Evolutionary conservation across 1,140 invertebrate genomes (phyloP), one percentile per base, ranked within the genome.

Genomic region (Steinernema feltiae): DNA sequence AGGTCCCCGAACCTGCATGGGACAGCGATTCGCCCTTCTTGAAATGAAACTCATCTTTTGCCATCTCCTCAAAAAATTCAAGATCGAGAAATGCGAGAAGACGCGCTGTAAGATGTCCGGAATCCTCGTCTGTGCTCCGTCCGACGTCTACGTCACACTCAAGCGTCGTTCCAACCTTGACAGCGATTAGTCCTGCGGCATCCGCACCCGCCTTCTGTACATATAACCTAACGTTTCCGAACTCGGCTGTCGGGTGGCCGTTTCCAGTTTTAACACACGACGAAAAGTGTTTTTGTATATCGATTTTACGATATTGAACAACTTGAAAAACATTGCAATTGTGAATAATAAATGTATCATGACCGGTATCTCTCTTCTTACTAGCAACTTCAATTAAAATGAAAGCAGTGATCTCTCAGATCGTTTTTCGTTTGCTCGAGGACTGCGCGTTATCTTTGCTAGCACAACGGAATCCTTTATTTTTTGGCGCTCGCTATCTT

Each of bases 1-100:
- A 15, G 88, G 88, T 18, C 88, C 88, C 1, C 77, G 88, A 63
- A 85, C 85, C 46, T 89, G 88, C 79, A 86, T 88, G 1, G 88
- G 88, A 12, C 82, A 87, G 32, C 79, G 87, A n/a, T 85, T 88
- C 41, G 87, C 87, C 21, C 75, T 86, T 41, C 72, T 87, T 48
- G 86, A 87, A 78, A 81, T 84, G 15, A 88, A 88, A 81, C 80
- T 87, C 78, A 80, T 82, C 21, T 29, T 88, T 2, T 80, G 82
- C 15, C 30, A 73, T 7, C 74, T 86, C 1, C 69, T 87, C 30
- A 79, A 82, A 41, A 81, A 82, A 27, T 82, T 85, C 21, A 30
- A 7, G 80, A 74, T 74, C 31, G 48, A 74, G 29, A 46, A 32
- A 70, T 35, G 30, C 32, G 2, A 74, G 15, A 74, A 74, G 30